phyloP scores from a whole-genome alignment of 2,888 invertebrate species.

The Hesperia comma region DNA sequence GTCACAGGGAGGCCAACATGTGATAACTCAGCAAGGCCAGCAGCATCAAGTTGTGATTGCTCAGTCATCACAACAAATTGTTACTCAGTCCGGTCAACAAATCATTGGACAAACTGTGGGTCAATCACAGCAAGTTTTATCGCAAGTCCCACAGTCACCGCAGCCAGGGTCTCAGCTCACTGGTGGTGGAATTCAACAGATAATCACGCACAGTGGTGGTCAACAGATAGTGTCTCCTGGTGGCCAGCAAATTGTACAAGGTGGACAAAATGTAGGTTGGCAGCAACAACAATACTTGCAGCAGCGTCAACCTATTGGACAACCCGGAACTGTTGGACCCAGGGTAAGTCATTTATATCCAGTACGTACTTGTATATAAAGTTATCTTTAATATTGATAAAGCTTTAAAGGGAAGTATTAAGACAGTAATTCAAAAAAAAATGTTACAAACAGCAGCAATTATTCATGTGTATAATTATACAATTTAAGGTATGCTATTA shows the following conservation, averaged over 20 bases:
- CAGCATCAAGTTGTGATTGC: constrained; percentile 80
- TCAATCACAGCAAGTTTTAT: constrained; percentile 71
- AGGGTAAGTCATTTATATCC: constrained; percentile 60
- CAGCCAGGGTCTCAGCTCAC: constrained; percentile 65
- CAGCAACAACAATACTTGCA: constrained; percentile 80
- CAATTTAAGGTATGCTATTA: too few species aligned
- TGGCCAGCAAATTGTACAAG: constrained; percentile 75
- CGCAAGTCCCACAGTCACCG: constrained; percentile 74
- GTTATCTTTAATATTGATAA: too few species aligned
- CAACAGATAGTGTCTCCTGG: constrained; percentile 79
- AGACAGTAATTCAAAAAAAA: too few species aligned
- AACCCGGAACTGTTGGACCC: constrained; percentile 79
- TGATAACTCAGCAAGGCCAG: constrained; percentile 76
- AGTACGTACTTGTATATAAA: too few species aligned
- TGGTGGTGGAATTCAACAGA: constrained; percentile 78
- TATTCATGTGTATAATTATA: too few species aligned
- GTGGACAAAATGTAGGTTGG: constrained; percentile 77
- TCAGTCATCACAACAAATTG: constrained; percentile 78
- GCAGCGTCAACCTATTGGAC: constrained; percentile 80
- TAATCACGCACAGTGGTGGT: constrained; percentile 77
- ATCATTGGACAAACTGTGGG: constrained; percentile 73
- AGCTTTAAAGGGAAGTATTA: too few species aligned
- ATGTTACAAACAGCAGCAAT: too few species aligned
- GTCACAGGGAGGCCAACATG: constrained; percentile 79
- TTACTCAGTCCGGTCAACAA: constrained; percentile 76